Evolutionary conservation across 2,888 invertebrate species (phyloP).

Genomic region (Synergus itoensis): DNA sequence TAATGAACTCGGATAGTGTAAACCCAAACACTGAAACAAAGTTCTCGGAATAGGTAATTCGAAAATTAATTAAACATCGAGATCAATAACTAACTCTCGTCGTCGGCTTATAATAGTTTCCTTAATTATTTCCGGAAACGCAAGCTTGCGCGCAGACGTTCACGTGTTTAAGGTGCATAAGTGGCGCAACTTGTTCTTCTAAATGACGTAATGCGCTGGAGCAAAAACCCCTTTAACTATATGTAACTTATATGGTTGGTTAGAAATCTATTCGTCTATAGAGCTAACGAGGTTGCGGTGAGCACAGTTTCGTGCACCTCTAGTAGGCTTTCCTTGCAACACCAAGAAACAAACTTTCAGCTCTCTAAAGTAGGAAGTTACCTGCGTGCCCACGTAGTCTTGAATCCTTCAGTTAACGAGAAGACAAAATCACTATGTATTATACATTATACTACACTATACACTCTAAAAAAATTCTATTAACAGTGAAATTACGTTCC

Average conservation of each 20-base stretch:
- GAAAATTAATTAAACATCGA: slow-evolving; percentile 17
- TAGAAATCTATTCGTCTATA: slow-evolving; percentile 59
- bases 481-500: no score
- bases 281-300: slow-evolving; percentile 62
- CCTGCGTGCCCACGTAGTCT: slow-evolving; percentile 28
- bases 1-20: not conserved
- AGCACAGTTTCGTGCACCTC: slow-evolving; percentile 51
- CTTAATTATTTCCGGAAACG: slow-evolving; percentile 39
- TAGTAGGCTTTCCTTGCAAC: slow-evolving; percentile 38
- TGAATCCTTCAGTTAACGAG: not conserved
- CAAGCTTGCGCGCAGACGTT: slow-evolving; percentile 19
- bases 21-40: not conserved
- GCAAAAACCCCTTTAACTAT: slow-evolving; percentile 44
- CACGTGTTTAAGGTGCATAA: slow-evolving; percentile 26
- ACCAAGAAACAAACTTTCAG: slow-evolving; percentile 45
- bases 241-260: slow-evolving; percentile 52
- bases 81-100: slow-evolving; percentile 16
- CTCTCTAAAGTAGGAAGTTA: slow-evolving; percentile 33
- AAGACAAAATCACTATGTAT: not conserved
- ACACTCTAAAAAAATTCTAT: no score
- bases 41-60: not conserved
- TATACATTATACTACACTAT: no score
- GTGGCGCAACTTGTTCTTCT: slow-evolving; percentile 41
- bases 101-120: slow-evolving; percentile 37
- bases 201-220: slow-evolving; percentile 43